Percentiles rank a stretch among this genome's conserved stretches.
These are phyloP conservation scores for Mylabris phalerata DNA, from an alignment of 1,140 invertebrate genomes.

Conservation along the genomic window DNA sequence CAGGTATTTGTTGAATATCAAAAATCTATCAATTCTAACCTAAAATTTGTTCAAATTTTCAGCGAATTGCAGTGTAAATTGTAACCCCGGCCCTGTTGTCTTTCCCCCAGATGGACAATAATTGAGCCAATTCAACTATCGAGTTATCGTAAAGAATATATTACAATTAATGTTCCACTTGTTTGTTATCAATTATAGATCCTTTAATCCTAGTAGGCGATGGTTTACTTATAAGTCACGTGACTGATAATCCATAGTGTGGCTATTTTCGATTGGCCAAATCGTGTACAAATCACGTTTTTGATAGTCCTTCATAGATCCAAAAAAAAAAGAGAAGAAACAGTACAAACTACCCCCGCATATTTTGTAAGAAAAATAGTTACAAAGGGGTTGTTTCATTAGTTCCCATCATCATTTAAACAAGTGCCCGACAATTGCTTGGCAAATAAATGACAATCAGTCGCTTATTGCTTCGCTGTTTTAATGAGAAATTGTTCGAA, in stretches of 20 bases:
- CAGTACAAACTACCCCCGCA: not conserved
- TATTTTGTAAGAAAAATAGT: not conserved
- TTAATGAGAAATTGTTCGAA: slow-evolving; percentile 40
- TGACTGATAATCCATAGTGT: slow-evolving; percentile 1
- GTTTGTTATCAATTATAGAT: too few relatives aligned
- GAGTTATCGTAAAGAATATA: too few relatives aligned
- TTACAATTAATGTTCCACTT: too few relatives aligned
- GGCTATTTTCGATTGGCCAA: slow-evolving; percentile 13
- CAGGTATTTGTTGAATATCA: too few relatives aligned
- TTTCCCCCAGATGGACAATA: too few relatives aligned
- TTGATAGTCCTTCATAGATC: slow-evolving; percentile 1
- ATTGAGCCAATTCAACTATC: too few relatives aligned
- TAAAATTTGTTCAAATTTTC: too few relatives aligned
- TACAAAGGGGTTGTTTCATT: slow-evolving; percentile 23
- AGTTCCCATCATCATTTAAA: slow-evolving; percentile 34
- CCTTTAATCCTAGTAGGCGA: too few relatives aligned
- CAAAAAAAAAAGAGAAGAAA: slow-evolving; percentile 3
- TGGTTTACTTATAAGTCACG: not conserved
- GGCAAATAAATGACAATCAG: slow-evolving; percentile 38
- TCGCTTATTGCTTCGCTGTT: slow-evolving; percentile 31
- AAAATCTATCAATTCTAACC: too few relatives aligned
- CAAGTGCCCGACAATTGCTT: slow-evolving; percentile 37
- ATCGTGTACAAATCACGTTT: slow-evolving; percentile 10
- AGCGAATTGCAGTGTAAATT: too few relatives aligned
- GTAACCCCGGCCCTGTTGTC: too few relatives aligned